These are phyloP conservation scores for Corythornis leucogaster DNA, from an alignment of 2,797 vertebrate species.

Conservation along the genomic window DNA sequence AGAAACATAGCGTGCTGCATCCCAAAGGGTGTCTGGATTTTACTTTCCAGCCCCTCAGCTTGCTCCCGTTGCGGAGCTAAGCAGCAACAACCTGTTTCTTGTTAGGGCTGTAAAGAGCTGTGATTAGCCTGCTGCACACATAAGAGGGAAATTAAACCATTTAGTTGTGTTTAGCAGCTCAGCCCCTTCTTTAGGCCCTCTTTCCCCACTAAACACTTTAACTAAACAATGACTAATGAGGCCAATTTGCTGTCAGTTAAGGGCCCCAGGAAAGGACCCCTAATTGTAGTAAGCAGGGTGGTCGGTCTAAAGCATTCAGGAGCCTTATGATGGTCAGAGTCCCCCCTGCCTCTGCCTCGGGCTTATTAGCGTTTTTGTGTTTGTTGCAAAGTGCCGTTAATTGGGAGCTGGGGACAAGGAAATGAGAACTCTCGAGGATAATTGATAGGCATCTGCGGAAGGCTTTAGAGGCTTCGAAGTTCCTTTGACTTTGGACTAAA, in stretches of 20 bases:
- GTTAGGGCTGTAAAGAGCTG: conserved; percentile 19
- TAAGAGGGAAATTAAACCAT: conserved; percentile 51
- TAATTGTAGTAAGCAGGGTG: conserved; percentile 62
- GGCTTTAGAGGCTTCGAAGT: conserved; percentile 51
- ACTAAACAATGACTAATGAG: conserved; percentile 71
- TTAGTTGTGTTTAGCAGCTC: conserved; percentile 41
- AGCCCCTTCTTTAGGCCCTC: conserved; percentile 36
- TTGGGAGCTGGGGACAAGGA: conserved; percentile 65
- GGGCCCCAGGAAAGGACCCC: conserved; percentile 62
- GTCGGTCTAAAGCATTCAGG: conserved; percentile 51
- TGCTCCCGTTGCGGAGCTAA: conserved; percentile 10
- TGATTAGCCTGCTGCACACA: conserved; percentile 63
- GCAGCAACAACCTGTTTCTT: conserved; percentile 59
- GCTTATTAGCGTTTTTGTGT: conserved; percentile 52
- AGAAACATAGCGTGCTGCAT: background rate
- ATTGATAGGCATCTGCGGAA: conserved; percentile 61
- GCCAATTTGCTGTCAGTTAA: conserved; percentile 69
- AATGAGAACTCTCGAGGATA: conserved; percentile 67
- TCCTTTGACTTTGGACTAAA: conserved; percentile 45
- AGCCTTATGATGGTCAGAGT: conserved; percentile 37
- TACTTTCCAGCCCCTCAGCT: conserved; percentile 24
- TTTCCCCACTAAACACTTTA: conserved; percentile 49
- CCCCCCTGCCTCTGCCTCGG: conserved; percentile 46
- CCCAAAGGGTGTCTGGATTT: conserved; percentile 38
- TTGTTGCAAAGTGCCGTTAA: conserved; percentile 65